Conservation (phyloP, 2,888 invertebrate genomes). For the Amphipyra tragopoginis region DNA sequence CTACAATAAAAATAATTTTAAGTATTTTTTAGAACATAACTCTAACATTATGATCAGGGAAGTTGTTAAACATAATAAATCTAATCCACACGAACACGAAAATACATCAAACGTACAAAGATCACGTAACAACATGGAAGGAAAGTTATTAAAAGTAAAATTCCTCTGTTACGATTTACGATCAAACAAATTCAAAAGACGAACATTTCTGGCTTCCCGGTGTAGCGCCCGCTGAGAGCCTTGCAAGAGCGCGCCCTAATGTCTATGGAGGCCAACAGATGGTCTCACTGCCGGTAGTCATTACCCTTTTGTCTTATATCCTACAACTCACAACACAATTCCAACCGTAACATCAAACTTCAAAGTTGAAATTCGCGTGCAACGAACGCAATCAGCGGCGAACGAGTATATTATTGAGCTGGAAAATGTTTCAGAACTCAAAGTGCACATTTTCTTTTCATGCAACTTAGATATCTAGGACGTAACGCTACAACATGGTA, state of each 20-base stretch:
- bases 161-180: slow-evolving; percentile 42
- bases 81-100: slow-evolving; percentile 34
- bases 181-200: slow-evolving; percentile 56
- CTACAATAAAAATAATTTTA: too few relatives aligned
- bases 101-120: slow-evolving; percentile 40
- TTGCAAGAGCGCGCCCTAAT: slow-evolving; percentile 79
- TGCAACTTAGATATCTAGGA: slow-evolving; percentile 55
- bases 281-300: slow-evolving; percentile 79
- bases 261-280: slow-evolving; percentile 84
- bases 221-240: slow-evolving; percentile 66
- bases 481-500: slow-evolving; percentile 35
- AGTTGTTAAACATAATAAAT: not conserved
- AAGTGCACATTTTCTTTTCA: slow-evolving; percentile 70
- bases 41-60: too few relatives aligned
- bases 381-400: slow-evolving; percentile 65
- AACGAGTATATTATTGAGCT: slow-evolving; percentile 79
- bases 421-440: slow-evolving; percentile 79
- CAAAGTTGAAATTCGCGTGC: slow-evolving; percentile 59
- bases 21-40: too few relatives aligned
- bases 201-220: slow-evolving; percentile 61
- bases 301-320: slow-evolving; percentile 83
- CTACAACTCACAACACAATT: slow-evolving; percentile 50
- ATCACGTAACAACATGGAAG: slow-evolving; percentile 32
- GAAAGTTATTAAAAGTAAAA: slow-evolving; percentile 49
- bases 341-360: slow-evolving; percentile 54